Evolutionary conservation across 1,140 invertebrate species (phyloP).

Genomic region (Drosophila jambulina): DNA sequence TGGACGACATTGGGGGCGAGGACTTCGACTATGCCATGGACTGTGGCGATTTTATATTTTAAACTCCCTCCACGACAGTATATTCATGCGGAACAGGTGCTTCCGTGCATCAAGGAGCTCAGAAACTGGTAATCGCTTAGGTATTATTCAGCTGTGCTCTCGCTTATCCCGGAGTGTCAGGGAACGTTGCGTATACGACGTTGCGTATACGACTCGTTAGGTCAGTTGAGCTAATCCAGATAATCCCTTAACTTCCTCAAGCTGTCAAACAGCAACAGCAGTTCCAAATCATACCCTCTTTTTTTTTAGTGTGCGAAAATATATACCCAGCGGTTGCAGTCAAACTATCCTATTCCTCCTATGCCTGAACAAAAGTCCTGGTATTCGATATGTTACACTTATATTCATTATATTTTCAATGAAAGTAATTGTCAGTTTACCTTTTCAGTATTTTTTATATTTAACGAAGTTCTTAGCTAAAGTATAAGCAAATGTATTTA

Average conservation of each 20-base stretch:
- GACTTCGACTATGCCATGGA: slow-evolving; percentile 88
- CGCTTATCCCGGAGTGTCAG: slow-evolving; percentile 38
- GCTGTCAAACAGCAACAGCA: slow-evolving; percentile 23
- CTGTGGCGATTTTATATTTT: slow-evolving; percentile 88
- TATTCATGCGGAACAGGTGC: slow-evolving; percentile 6
- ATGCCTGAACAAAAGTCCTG: no score
- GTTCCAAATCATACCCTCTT: neutral
- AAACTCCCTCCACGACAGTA: slow-evolving; percentile 58
- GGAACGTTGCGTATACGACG: slow-evolving; percentile 47
- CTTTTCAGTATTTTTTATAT: neutral
- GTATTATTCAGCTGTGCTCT: slow-evolving; percentile 34
- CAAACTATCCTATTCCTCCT: neutral
- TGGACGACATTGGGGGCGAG: slow-evolving; percentile 86
- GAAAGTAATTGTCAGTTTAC: neutral
- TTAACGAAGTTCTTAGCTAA: no score
- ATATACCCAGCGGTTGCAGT: neutral
- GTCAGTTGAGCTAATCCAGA: slow-evolving; percentile 6
- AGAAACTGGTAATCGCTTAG: slow-evolving; percentile 38
- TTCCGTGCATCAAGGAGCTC: slow-evolving; percentile 9
- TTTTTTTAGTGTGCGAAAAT: slow-evolving; percentile 2
- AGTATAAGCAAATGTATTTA: no score
- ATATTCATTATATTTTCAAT: no score
- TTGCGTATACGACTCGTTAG: slow-evolving; percentile 17
- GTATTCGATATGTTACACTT: neutral
- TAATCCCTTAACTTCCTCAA: slow-evolving; percentile 19